These are phyloP conservation scores for Cantharis nigra DNA, from an alignment of 2,888 invertebrate species.

Conservation along the genomic window DNA sequence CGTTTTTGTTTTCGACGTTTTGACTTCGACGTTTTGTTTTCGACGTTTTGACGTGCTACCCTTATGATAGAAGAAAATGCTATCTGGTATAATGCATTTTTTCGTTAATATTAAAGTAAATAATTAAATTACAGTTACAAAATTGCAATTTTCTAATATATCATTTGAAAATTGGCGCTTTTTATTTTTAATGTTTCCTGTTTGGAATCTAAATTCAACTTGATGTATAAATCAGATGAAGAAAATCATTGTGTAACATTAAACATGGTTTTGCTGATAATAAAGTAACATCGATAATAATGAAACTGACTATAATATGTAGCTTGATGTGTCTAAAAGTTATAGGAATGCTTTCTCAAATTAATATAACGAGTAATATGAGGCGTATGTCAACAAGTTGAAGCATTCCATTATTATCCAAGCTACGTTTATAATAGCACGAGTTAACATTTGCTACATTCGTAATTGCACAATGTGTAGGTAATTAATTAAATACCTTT, in stretches of 20 bases:
- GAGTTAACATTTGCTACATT: not conserved
- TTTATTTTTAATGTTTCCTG: not conserved
- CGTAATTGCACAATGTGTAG: not conserved
- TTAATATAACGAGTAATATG: not conserved
- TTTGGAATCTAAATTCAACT: not conserved
- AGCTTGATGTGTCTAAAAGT: not conserved
- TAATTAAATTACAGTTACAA: too few relatives aligned
- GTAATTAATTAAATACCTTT: not conserved
- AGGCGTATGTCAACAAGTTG: not conserved
- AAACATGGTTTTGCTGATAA: not conserved
- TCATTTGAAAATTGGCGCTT: not conserved
- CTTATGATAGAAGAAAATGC: too few relatives aligned
- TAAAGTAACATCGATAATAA: not conserved
- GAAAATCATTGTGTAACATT: not conserved
- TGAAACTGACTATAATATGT: not conserved
- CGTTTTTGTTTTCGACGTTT: too few relatives aligned
- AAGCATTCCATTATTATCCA: not conserved
- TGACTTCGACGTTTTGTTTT: too few relatives aligned
- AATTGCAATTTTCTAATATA: too few relatives aligned
- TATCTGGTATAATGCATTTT: too few relatives aligned
- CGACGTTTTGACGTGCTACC: too few relatives aligned
- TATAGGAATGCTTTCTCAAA: not conserved
- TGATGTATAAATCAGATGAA: not conserved
- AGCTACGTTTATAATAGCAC: not conserved
- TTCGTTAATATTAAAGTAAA: too few relatives aligned